Evolutionary conservation across 2,797 vertebrate genomes (phyloP).

Genomic region (Clarias pachynema): DNA sequence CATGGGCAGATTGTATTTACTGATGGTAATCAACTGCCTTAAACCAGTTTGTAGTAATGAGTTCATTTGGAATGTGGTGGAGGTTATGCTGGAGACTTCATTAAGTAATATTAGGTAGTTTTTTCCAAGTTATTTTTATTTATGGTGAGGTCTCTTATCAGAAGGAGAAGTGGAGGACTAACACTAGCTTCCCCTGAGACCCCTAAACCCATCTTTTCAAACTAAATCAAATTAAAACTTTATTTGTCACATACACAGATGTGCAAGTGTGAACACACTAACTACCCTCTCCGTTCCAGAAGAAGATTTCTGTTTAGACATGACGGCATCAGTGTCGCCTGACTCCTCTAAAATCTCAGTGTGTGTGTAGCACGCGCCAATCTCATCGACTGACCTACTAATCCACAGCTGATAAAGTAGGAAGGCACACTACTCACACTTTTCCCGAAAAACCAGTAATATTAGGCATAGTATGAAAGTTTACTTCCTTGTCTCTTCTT

Average conservation of each 20-base stretch:
- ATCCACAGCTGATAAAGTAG: no score
- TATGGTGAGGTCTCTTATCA: neutral
- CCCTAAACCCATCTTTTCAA: neutral
- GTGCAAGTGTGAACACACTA: neutral
- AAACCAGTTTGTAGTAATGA: neutral
- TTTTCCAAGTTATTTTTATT: neutral
- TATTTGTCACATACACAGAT: neutral
- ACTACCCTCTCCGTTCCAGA: neutral
- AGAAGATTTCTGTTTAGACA: no score
- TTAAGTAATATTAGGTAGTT: neutral
- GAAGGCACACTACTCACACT: no score
- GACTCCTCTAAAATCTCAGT: no score
- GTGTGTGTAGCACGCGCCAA: no score
- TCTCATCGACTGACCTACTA: no score
- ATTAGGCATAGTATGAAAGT: no score
- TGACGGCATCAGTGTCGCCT: no score
- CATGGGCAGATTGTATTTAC: conserved; percentile 15
- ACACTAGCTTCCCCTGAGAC: neutral
- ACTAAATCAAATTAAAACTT: neutral
- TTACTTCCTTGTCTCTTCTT: no score
- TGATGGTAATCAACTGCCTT: conserved; percentile 3
- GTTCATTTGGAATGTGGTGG: neutral
- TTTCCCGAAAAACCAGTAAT: no score
- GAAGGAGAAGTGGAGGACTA: neutral
- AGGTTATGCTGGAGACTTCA: neutral